A percentile compares a stretch with the other conserved stretches of the same genome.
phyloP scores from a whole-genome alignment of 2,888 invertebrate species.

The Drosophila demipolita region DNA sequence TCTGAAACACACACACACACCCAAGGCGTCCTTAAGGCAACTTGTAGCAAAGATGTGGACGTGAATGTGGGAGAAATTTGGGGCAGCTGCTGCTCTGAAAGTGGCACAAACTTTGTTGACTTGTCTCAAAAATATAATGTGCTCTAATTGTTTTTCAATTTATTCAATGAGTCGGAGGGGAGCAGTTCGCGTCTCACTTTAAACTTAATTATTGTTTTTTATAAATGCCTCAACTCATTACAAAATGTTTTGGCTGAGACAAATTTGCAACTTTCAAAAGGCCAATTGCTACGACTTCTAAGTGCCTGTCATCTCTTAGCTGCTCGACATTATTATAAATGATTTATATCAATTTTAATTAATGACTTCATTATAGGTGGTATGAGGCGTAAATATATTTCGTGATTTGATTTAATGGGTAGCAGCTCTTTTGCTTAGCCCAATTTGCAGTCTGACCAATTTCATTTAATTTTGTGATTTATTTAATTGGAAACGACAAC shows the following conservation, averaged over 20 bases:
- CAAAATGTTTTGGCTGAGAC: slow-evolving; percentile 31
- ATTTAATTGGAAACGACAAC: slow-evolving; percentile 56
- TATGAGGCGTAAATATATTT: slow-evolving; percentile 5
- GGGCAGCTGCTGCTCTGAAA: slow-evolving; percentile 30
- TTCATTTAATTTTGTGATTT: slow-evolving; percentile 27
- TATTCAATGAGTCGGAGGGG: slow-evolving; percentile 23
- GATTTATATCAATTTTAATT: slow-evolving; percentile 53
- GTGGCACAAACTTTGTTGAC: slow-evolving; percentile 47
- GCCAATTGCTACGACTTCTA: slow-evolving; percentile 38
- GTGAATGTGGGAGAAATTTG: neutral
- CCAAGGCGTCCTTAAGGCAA: slow-evolving; percentile 3
- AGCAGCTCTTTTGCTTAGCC: slow-evolving; percentile 22
- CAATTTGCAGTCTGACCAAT: slow-evolving; percentile 28
- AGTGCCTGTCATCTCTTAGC: slow-evolving; percentile 20
- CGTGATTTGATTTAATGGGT: slow-evolving; percentile 29
- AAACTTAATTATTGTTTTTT: slow-evolving; percentile 49
- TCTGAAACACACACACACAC: neutral
- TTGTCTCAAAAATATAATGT: slow-evolving; percentile 26
- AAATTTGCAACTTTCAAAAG: slow-evolving; percentile 20
- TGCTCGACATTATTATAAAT: slow-evolving; percentile 39
- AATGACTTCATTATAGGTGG: slow-evolving; percentile 29
- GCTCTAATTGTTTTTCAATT: slow-evolving; percentile 71
- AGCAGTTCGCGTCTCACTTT: slow-evolving; percentile 32
- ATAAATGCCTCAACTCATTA: slow-evolving; percentile 24
- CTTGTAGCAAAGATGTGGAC: slow-evolving; percentile 1